Percentiles rank a stretch among this genome's conserved stretches.
Conservation (phyloP, 2,113 vertebrate genomes). For the Procapra przewalskii region DNA sequence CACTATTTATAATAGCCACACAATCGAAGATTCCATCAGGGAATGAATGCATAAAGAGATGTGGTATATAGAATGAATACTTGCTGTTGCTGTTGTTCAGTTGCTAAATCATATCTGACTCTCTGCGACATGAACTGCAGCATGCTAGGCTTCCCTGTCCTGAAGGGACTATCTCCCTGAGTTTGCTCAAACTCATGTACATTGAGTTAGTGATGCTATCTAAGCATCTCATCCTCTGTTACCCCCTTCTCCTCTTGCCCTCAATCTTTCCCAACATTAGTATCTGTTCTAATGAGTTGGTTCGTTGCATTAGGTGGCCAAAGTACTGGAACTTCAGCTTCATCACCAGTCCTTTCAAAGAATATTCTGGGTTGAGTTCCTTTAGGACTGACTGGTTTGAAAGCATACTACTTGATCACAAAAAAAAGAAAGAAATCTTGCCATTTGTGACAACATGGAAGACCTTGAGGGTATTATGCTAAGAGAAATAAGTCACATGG, state of each 20-base stretch:
- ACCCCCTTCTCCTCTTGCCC: background rate
- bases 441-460: background rate
- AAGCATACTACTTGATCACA: background rate
- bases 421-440: background rate
- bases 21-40: background rate
- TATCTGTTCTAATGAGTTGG: background rate
- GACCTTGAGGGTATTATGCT: background rate
- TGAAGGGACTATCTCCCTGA: background rate
- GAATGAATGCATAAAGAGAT: background rate
- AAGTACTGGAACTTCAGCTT: background rate
- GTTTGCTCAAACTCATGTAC: background rate
- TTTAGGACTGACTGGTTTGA: background rate
- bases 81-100: background rate
- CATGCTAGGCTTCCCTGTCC: background rate
- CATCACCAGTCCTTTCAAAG: background rate
- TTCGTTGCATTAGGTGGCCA: background rate
- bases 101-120: background rate
- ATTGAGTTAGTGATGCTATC: background rate
- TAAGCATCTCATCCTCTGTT: background rate
- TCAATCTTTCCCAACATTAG: background rate
- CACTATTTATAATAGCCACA: background rate
- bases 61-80: background rate
- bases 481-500: background rate
- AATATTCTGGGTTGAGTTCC: background rate
- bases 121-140: background rate